phyloP scores from a whole-genome alignment of 1,140 invertebrate genomes.

The Drosophila asahinai region DNA sequence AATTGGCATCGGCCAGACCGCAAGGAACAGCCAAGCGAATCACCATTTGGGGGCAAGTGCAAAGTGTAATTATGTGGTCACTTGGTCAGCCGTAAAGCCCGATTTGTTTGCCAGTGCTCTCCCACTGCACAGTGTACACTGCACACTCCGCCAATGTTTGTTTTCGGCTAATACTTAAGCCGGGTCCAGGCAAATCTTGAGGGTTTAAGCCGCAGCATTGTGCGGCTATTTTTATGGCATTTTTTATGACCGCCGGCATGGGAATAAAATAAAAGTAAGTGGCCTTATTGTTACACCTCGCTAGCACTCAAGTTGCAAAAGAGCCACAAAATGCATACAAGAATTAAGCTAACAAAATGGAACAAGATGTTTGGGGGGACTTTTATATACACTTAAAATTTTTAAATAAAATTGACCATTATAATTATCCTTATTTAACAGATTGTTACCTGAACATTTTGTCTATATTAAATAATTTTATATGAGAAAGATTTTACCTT shows the following conservation, averaged over 20 bases:
- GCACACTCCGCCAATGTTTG: constrained; percentile 1
- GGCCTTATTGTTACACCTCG: constrained; percentile 69
- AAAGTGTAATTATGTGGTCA: constrained; percentile 79
- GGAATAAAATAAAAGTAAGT: constrained; percentile 69
- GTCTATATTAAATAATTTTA: no score
- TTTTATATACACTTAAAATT: constrained; percentile 7
- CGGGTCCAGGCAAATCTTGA: constrained; percentile 19
- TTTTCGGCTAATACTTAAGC: constrained; percentile 16
- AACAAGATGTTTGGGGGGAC: neutral
- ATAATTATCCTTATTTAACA: no score
- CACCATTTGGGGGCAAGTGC: constrained; percentile 50
- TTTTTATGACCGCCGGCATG: constrained; percentile 48
- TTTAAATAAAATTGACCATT: neutral
- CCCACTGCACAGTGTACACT: neutral
- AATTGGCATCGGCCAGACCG: constrained; percentile 72
- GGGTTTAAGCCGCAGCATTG: constrained; percentile 38
- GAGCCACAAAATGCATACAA: constrained; percentile 68
- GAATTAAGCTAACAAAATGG: constrained; percentile 55
- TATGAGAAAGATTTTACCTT: no score
- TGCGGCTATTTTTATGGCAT: constrained; percentile 32
- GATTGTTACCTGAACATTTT: no score
- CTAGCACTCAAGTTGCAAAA: constrained; percentile 40
- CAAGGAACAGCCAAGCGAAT: constrained; percentile 63
- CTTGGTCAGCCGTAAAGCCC: constrained; percentile 53
- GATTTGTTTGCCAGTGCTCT: constrained; percentile 27